phyloP scores from a whole-genome alignment of 2,797 vertebrate species.

The Pseudomugil gertrudae region DNA sequence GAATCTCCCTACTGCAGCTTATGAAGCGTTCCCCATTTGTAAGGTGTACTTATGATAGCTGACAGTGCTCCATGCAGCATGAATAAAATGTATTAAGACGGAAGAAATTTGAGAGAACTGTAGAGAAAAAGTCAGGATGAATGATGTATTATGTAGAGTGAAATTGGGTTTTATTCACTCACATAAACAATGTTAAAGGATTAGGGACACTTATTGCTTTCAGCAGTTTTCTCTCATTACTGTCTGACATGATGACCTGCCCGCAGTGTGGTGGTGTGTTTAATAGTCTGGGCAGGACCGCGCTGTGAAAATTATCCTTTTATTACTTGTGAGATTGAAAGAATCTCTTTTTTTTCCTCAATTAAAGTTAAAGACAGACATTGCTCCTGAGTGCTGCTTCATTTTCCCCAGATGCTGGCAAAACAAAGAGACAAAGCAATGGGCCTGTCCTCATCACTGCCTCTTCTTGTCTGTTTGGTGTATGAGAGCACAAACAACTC shows the following conservation, averaged over 20 bases:
- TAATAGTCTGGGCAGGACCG: neutral
- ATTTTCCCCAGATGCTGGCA: too few relatives aligned
- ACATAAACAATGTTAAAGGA: neutral
- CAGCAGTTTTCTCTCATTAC: neutral
- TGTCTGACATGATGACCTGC: neutral
- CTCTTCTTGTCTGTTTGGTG: too few relatives aligned
- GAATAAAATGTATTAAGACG: conserved; percentile 62
- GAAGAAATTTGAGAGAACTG: conserved; percentile 6
- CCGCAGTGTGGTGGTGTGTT: neutral
- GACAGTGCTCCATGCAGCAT: conserved; percentile 48
- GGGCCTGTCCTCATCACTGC: too few relatives aligned
- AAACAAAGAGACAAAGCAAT: too few relatives aligned
- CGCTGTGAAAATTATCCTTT: too few relatives aligned
- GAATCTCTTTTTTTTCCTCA: too few relatives aligned
- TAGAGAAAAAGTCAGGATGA: neutral
- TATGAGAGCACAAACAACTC: too few relatives aligned
- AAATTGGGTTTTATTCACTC: neutral
- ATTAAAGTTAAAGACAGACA: too few relatives aligned
- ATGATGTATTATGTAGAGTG: neutral
- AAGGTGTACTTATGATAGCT: conserved; percentile 27
- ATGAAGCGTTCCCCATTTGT: conserved; percentile 23
- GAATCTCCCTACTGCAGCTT: neutral
- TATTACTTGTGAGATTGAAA: too few relatives aligned
- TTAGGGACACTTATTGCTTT: neutral
- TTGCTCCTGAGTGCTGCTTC: too few relatives aligned